Conservation (phyloP, 2,113 vertebrate species). For the Labeo catla region DNA sequence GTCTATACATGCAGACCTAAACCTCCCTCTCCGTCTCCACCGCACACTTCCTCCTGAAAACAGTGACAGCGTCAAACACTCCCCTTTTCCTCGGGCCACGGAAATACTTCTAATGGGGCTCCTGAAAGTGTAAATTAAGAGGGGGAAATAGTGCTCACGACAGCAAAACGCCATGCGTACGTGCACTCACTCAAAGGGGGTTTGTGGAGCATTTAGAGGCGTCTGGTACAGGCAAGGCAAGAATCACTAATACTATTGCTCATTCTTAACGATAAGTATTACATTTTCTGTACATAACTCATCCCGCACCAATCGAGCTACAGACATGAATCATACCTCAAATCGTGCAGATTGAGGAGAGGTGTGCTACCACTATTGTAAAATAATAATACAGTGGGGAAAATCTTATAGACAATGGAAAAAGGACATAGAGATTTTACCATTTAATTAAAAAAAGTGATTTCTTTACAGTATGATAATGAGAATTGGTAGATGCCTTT, state of each 20-base stretch:
- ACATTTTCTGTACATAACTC: neutral
- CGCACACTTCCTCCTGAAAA: constrained; percentile 34
- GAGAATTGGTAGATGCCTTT: neutral
- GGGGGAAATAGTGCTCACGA: neutral
- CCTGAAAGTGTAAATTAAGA: constrained; percentile 15
- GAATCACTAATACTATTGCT: neutral
- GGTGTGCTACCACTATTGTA: neutral
- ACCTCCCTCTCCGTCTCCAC: constrained; percentile 16
- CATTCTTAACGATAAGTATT: neutral
- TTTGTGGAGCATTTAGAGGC: neutral
- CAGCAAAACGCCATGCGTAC: neutral
- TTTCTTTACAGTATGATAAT: neutral
- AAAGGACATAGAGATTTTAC: neutral
- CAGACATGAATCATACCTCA: neutral
- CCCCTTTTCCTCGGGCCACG: constrained; percentile 30
- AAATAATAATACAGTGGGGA: neutral
- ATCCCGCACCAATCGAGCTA: neutral
- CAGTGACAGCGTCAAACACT: neutral
- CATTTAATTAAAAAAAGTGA: neutral
- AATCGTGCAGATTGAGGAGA: neutral
- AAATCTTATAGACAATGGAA: neutral
- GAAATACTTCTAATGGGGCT: constrained; percentile 42
- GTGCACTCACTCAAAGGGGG: constrained; percentile 16
- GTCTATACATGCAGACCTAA: constrained; percentile 48
- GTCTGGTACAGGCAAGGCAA: neutral